Conservation (phyloP, 1,140 invertebrate genomes). For the Drosophila santomea region DNA sequence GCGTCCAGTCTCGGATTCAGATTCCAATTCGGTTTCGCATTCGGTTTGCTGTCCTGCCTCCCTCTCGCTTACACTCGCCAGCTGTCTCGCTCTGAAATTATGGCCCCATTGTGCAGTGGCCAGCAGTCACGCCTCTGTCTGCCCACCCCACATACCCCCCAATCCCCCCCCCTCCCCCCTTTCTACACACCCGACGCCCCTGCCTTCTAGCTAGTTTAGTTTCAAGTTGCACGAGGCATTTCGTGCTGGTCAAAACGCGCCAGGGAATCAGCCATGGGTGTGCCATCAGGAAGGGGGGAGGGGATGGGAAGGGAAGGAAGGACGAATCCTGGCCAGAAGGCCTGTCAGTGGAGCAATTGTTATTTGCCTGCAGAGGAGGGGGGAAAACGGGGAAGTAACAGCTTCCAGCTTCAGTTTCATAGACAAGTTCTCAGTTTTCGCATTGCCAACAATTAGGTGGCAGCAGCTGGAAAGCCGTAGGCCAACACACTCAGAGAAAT, state of each 20-base stretch:
- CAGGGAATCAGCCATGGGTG: slow-evolving; percentile 43
- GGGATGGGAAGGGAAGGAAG: not conserved
- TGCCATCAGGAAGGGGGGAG: not conserved
- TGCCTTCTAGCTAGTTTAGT: slow-evolving; percentile 41
- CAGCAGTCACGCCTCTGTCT: slow-evolving; percentile 32
- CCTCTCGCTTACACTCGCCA: slow-evolving; percentile 1
- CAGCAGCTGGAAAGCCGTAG: slow-evolving; percentile 64
- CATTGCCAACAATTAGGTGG: slow-evolving; percentile 77
- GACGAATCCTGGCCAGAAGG: slow-evolving; percentile 45
- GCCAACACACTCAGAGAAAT: slow-evolving; percentile 37
- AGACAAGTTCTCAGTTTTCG: slow-evolving; percentile 74
- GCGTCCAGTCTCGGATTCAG: slow-evolving; percentile 64
- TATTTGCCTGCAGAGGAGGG: slow-evolving; percentile 60
- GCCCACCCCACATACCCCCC: not conserved
- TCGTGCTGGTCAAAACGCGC: slow-evolving; percentile 79
- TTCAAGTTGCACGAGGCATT: slow-evolving; percentile 77
- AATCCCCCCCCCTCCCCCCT: not conserved
- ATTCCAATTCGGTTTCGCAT: slow-evolving; percentile 49
- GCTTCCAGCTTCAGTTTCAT: slow-evolving; percentile 47
- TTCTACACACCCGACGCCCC: not conserved
- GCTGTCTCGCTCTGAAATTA: slow-evolving; percentile 67
- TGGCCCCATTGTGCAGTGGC: slow-evolving; percentile 68
- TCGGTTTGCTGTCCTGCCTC: slow-evolving; percentile 23
- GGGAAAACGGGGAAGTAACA: slow-evolving; percentile 4
- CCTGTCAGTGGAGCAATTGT: slow-evolving; percentile 80